A percentile compares a stretch with the other conserved stretches of the same genome.
These are phyloP conservation scores for Xanthia togata DNA, from an alignment of 2,888 invertebrate genomes.

Conservation along the genomic window DNA sequence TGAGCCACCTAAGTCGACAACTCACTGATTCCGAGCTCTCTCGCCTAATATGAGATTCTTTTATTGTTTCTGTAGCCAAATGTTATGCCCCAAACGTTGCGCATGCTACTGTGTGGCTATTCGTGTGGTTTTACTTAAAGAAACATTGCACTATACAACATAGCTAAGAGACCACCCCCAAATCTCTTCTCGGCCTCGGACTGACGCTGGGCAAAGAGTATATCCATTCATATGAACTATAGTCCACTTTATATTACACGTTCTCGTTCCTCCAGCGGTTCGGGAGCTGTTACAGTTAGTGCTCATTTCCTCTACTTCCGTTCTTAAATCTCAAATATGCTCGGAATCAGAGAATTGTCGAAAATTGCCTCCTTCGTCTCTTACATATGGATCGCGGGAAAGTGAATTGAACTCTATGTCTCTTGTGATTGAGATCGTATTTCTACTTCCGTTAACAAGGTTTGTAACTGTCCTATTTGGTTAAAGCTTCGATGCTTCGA, in stretches of 20 bases:
- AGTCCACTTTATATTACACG: conserved; percentile 14
- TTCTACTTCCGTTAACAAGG: conserved; percentile 63
- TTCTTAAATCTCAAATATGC: conserved; percentile 55
- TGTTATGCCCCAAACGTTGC: conserved; percentile 30
- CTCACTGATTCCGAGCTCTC: conserved; percentile 63
- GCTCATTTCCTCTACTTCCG: conserved; percentile 56
- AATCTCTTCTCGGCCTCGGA: conserved; percentile 5
- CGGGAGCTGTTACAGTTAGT: conserved; percentile 42
- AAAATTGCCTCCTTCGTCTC: conserved; percentile 58
- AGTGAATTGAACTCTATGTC: conserved; percentile 68
- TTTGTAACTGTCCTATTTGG: conserved; percentile 67
- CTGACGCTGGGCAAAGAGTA: conserved; percentile 12
- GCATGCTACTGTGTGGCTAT: conserved; percentile 18
- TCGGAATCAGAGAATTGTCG: conserved; percentile 73
- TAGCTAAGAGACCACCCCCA: conserved; percentile 4
- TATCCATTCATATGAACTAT: neutral
- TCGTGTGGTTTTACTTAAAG: neutral
- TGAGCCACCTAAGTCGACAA: conserved; percentile 77
- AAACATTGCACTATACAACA: conserved; percentile 14
- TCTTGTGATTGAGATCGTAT: conserved; percentile 68
- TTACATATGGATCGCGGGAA: conserved; percentile 46
- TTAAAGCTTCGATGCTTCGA: conserved; percentile 75
- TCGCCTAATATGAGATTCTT: conserved; percentile 50
- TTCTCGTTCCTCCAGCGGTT: conserved; percentile 14
- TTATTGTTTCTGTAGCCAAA: conserved; percentile 18